Evolutionary conservation across 2,113 vertebrate species (phyloP).

Genomic region (Antechinus stuartii): DNA sequence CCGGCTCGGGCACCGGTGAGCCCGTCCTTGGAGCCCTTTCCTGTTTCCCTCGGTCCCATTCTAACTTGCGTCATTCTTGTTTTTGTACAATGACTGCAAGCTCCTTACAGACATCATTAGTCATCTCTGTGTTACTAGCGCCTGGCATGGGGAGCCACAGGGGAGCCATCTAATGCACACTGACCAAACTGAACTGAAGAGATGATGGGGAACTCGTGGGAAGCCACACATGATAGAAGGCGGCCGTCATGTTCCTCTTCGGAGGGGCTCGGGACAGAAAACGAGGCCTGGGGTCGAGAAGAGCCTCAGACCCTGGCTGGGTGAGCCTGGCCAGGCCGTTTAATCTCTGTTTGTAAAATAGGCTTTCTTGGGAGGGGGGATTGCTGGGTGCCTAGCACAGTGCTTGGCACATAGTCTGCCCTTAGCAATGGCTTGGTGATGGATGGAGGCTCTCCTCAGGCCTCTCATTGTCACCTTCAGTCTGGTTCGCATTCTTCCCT

Average conservation of each 20-base stretch:
- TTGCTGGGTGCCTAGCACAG: background rate
- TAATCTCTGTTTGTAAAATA: background rate
- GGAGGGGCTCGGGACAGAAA: background rate
- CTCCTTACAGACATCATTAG: background rate
- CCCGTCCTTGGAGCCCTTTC: background rate
- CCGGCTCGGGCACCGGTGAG: background rate
- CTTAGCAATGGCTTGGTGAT: background rate
- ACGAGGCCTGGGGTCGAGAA: background rate
- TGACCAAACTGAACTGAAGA: background rate
- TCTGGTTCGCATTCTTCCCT: background rate
- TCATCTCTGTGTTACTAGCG: background rate
- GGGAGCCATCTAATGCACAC: background rate
- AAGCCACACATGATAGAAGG: background rate
- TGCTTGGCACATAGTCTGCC: background rate
- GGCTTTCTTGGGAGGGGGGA: background rate
- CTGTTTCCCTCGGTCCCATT: background rate
- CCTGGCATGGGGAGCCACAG: background rate
- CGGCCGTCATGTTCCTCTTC: background rate
- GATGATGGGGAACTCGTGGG: background rate
- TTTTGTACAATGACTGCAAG: background rate
- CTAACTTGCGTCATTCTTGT: background rate
- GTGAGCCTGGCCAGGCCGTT: background rate
- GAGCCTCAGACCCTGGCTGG: background rate
- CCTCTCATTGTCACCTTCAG: background rate
- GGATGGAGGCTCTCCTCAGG: background rate